These are phyloP conservation scores for Pollimyrus isidori DNA, from an alignment of 2,113 vertebrate species.

Conservation along the genomic window DNA sequence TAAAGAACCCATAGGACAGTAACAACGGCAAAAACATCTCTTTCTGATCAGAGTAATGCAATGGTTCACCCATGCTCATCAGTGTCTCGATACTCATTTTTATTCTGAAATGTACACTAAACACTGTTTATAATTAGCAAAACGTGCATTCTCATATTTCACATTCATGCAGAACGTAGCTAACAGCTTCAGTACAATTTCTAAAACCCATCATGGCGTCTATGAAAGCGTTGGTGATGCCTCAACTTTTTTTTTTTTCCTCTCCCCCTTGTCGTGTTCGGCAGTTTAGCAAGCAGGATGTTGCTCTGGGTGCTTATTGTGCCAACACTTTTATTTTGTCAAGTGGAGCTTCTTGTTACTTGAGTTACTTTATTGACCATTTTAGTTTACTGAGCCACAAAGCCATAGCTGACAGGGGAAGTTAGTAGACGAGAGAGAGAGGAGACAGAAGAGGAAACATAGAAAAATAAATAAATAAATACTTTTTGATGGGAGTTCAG, in stretches of 20 bases:
- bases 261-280: too few species aligned
- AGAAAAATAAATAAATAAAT: too few species aligned
- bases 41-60: neutral
- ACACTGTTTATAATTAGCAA: neutral
- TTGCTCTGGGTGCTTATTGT: too few species aligned
- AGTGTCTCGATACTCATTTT: neutral
- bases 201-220: neutral
- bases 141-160: neutral
- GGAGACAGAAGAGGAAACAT: too few species aligned
- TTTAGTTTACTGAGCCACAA: too few species aligned
- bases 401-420: too few species aligned
- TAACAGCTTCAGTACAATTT: neutral
- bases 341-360: too few species aligned
- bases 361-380: too few species aligned
- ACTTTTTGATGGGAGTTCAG: too few species aligned
- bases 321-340: too few species aligned
- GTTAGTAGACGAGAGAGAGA: too few species aligned
- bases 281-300: too few species aligned
- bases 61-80: neutral
- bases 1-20: neutral
- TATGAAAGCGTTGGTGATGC: neutral
- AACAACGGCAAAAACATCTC: neutral
- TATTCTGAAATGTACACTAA: neutral
- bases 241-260: neutral
- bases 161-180: neutral